Base-by-base conservation (phyloP, 1,140 invertebrate species). In the Linepithema humile region DNA sequence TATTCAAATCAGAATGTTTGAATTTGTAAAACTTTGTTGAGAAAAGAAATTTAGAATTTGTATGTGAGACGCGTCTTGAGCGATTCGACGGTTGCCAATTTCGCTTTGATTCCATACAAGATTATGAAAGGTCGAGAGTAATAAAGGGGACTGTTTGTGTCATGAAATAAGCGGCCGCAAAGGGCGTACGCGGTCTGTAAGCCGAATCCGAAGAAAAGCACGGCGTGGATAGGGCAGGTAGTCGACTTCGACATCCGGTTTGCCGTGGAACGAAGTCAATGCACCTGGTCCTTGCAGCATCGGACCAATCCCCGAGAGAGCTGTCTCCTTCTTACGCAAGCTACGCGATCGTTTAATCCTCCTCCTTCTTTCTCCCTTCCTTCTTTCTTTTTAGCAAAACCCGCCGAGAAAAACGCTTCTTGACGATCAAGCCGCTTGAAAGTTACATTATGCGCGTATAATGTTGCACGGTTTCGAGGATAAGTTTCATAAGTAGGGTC, bases 201-300 rank as follows among this genome's bases (percentile, higher is more conserved):
- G 48, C 48, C 64, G 60, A 85, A 82, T 69, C 75, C 65, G 32
- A 20, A 82, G 85, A 75, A 80, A 85, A 88, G 83, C 40, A n/a
- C 60, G 43, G 29, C 62, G 48, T n/a, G 55, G 75, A 69, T 83
- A 82, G 85, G 59, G 43, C 78, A 75, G 83, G 83, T 75, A 88
- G 78, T 85, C 67, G 84, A 77, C 69, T 88, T 48, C 67, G 65
- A 88, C 80, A 88, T 88, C 87, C 84, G 87, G 86, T 88, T 88
- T 88, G 87, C 84, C 57, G 72, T 62, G 53, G 77, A 74, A 40
- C 83, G 53, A 78, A 88, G 87, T 88, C 86, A 88, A 88, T 88
- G 87, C 87, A 88, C 87, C 86, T 88, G 87, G 87, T n/a, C n/a
- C 48, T 86, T 77, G 67, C 40, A 84, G 62, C 65, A 38, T 60